Evolutionary conservation across 2,113 vertebrate species (phyloP).

Genomic region (Alethe diademata): DNA sequence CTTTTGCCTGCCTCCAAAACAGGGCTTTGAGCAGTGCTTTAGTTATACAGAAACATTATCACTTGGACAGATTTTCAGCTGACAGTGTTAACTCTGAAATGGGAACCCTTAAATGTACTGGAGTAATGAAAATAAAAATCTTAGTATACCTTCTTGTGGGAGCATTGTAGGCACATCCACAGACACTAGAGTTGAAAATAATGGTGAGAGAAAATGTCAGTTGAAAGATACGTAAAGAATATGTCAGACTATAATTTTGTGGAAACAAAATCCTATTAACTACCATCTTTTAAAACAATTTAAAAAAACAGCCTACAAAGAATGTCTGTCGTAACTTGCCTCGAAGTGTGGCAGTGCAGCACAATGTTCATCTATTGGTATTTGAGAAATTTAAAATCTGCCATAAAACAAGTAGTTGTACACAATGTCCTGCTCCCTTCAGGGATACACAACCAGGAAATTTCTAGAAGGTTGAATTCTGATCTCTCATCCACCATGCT

Average conservation of each 20-base stretch:
- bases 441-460: neutral
- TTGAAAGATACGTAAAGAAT: neutral
- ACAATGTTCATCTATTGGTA: neutral
- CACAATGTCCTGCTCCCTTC: neutral
- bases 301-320: accelerated
- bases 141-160: neutral
- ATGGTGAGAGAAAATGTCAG: neutral
- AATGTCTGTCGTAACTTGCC: neutral
- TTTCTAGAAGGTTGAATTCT: neutral
- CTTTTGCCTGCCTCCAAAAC: neutral
- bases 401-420: neutral
- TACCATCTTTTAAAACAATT: neutral
- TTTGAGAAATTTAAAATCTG: neutral
- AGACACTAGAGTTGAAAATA: neutral
- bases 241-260: neutral
- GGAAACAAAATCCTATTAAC: neutral
- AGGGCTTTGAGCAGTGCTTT: neutral
- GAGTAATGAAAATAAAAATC: neutral
- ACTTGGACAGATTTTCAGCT: neutral
- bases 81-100: neutral
- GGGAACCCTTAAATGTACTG: neutral
- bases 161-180: neutral
- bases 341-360: neutral
- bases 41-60: neutral
- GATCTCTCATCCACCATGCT: neutral